Base-by-base conservation (phyloP, 2,797 vertebrate genomes). In the Chlorospingus flavigularis region DNA sequence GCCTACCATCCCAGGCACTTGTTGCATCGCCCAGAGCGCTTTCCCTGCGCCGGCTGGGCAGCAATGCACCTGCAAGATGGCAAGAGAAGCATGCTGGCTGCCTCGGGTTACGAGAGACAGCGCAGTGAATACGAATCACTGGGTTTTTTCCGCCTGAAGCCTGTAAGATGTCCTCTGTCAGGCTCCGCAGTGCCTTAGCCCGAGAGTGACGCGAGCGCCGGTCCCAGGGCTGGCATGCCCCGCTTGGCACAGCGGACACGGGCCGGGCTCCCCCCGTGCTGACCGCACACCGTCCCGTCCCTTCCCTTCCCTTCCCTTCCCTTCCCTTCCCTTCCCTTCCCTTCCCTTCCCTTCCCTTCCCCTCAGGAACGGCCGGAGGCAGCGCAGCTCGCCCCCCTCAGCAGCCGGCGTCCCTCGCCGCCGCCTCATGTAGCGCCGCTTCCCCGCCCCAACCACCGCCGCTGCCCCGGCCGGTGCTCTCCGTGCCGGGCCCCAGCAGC, bases 181-280 rank as follows among this genome's bases (percentile, higher is more conserved):
- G 72, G 63, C 74, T n/a, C 89, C 24, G 87, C 94, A 86, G 1
- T 24, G 73, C 73, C 20, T 54, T 23, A 47, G 39, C 85, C 72
- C 39, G 2, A 18, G 23, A 33, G 57, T 1, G 54, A 47, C 14
- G 25, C 18, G 13, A 65, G 31, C 18, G 8, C 55, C 70, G 11
- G 37, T 1, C 11, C 50, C 31, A 1, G 1, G 0, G 26, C 1
- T 51, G 17, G 11, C 76, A 6, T 4, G 3, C 3, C 24, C 7
- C 4, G 20, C 35, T 23, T 0, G 17, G 54, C 79, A 6, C 33
- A 3, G 42, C n/a, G 54, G 25, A 0, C 33, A 2, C 37, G 26
- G 50, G 19, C 82, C 62, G 24, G 61, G 62, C 53, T 47, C 54
- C 11, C 50, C 0, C 43, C 31, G 43, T 0, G 57, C 80, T 6